Conservation (phyloP, 1,140 invertebrate species). For the Ceratina australensis region DNA sequence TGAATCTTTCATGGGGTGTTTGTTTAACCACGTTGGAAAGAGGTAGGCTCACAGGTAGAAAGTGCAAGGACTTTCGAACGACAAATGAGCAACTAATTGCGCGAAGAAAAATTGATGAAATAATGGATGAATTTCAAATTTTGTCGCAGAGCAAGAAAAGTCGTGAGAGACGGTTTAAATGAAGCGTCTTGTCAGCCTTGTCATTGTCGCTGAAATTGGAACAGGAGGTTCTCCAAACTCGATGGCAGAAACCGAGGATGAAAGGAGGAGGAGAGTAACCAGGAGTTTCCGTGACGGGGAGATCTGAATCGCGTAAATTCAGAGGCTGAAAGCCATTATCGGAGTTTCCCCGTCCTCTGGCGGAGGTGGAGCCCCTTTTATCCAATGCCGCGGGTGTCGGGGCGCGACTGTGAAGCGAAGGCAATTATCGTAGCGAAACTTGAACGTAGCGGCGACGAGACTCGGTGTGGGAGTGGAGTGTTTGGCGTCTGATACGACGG, state of each 20-base stretch:
- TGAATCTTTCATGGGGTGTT: constrained; percentile 17
- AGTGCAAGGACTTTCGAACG: neutral
- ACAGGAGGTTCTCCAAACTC: constrained; percentile 1
- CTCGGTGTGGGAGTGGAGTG: constrained; percentile 65
- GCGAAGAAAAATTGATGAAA: no score
- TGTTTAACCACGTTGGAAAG: neutral
- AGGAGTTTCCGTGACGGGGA: constrained; percentile 46
- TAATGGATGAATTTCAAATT: neutral
- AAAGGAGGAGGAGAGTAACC: constrained; percentile 14
- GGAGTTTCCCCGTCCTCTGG: constrained; percentile 34
- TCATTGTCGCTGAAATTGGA: constrained; percentile 1
- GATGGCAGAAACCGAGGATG: neutral
- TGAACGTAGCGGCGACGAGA: constrained; percentile 67
- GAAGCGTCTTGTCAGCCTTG: neutral
- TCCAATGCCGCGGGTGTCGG: constrained; percentile 57
- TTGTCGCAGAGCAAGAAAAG: neutral
- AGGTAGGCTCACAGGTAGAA: neutral
- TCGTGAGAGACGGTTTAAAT: no score
- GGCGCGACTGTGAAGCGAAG: constrained; percentile 73
- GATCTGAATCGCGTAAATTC: constrained; percentile 58
- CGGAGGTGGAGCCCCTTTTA: constrained; percentile 44
- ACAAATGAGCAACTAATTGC: neutral
- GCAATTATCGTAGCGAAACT: constrained; percentile 78
- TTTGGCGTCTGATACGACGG: constrained; percentile 74
- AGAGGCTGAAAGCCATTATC: constrained; percentile 58